phyloP scores from a whole-genome alignment of 2,797 vertebrate genomes.

The Rhabdophis nuchalis region DNA sequence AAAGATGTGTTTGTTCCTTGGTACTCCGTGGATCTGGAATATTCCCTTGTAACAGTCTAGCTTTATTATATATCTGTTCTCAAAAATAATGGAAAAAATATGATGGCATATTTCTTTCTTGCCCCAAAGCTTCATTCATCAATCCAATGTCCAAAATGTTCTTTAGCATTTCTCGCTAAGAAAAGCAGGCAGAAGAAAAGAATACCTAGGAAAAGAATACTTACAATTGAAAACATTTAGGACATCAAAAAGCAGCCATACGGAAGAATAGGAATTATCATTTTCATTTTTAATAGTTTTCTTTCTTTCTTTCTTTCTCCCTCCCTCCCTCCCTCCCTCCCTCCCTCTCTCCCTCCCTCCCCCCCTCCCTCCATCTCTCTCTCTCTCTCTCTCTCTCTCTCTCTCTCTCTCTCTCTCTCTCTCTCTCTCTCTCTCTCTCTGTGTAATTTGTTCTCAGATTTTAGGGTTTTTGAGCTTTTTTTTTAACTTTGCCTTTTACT shows the following conservation, averaged over 20 bases:
- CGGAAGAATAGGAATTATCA: background rate
- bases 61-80: background rate
- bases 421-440: background rate
- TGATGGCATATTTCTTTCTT: background rate
- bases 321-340: accelerated
- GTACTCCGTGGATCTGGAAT: background rate
- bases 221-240: background rate
- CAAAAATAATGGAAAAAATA: background rate
- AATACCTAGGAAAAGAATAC: background rate
- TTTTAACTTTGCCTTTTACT: background rate
- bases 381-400: background rate
- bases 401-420: too few species aligned
- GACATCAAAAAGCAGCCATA: background rate
- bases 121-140: background rate
- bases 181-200: background rate
- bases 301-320: background rate
- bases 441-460: background rate
- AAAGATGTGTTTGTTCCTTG: background rate
- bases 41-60: background rate
- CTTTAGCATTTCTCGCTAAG: background rate
- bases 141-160: background rate
- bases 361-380: too few species aligned
- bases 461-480: background rate
- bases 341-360: too few species aligned
- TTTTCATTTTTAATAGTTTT: background rate